A percentile compares a stretch with the other conserved stretches of the same genome.
These are phyloP conservation scores for Microcebus tavaratra DNA, from an alignment of 2,113 vertebrate species.

Conservation along the genomic window DNA sequence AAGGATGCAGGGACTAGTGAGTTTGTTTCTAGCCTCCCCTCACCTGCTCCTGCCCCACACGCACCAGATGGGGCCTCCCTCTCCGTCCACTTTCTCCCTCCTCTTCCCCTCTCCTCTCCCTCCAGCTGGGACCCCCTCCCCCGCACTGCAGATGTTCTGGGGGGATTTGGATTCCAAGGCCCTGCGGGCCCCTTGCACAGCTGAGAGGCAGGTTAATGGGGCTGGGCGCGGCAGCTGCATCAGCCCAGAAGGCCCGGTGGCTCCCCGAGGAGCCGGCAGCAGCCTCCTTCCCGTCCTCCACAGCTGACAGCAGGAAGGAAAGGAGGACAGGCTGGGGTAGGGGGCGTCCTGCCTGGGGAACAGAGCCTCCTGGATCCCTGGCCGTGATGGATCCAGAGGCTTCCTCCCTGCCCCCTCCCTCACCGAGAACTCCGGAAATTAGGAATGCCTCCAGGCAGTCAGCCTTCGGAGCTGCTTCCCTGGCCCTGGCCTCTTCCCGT, in stretches of 20 bases:
- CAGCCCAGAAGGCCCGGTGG: constrained; percentile 54
- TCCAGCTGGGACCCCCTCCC: constrained; percentile 45
- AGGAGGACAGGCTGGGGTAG: not conserved
- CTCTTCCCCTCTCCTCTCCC: not conserved
- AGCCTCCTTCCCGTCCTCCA: not conserved
- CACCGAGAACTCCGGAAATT: not conserved
- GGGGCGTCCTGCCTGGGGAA: not conserved
- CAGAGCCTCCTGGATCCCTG: not conserved
- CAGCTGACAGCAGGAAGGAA: constrained; percentile 47
- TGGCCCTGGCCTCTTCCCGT: not conserved
- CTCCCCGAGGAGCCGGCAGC: not conserved
- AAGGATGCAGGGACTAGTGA: not conserved
- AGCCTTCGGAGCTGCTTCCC: not conserved
- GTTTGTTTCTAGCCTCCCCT: not conserved
- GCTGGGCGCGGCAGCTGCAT: constrained; percentile 41
- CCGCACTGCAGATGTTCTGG: constrained; percentile 53
- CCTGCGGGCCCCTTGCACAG: not conserved
- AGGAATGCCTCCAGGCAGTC: not conserved
- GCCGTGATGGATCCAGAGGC: not conserved
- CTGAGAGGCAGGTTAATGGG: constrained; percentile 13
- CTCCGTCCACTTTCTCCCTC: not conserved
- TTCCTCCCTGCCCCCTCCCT: not conserved
- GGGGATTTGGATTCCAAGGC: not conserved
- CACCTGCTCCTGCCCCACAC: not conserved
- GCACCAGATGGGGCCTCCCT: not conserved